phyloP scores from a whole-genome alignment of 2,113 vertebrate species.

The Natator depressus region DNA sequence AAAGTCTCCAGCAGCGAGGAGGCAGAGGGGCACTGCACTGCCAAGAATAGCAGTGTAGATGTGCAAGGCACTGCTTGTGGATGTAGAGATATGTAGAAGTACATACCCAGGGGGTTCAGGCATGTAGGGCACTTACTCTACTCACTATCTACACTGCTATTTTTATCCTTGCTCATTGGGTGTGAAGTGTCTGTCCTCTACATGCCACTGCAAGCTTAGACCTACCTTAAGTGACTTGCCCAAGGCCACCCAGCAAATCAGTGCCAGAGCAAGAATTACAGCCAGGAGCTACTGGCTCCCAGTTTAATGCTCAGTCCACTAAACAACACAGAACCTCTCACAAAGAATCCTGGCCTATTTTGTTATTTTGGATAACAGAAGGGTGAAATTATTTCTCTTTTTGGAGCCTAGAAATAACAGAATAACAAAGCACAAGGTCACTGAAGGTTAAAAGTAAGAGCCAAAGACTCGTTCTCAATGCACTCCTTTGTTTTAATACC shows the following conservation, averaged over 20 bases:
- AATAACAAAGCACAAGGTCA: conserved; percentile 23
- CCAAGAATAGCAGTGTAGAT: neutral
- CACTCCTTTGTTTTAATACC: conserved; percentile 7
- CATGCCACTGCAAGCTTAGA: neutral
- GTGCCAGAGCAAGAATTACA: conserved; percentile 2
- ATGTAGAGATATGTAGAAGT: neutral
- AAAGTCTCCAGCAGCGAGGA: neutral
- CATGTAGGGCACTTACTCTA: neutral
- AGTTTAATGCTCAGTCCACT: neutral
- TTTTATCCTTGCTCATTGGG: neutral
- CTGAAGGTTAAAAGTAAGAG: conserved; percentile 27
- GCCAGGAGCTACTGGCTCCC: rapidly evolving
- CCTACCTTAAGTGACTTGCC: neutral
- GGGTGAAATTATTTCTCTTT: conserved; percentile 52
- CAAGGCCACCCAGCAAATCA: neutral
- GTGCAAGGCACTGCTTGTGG: neutral
- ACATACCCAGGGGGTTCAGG: neutral
- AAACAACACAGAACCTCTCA: neutral
- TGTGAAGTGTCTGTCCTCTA: neutral
- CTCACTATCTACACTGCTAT: neutral
- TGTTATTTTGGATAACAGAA: neutral
- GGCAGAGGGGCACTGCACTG: neutral
- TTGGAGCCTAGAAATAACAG: neutral
- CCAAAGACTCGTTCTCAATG: conserved; percentile 57
- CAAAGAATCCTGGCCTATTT: conserved; percentile 31